A percentile compares a stretch with the other conserved stretches of the same genome.
Evolutionary conservation across 1,140 invertebrate genomes (phyloP).

Genomic region (Neelides sp.): DNA sequence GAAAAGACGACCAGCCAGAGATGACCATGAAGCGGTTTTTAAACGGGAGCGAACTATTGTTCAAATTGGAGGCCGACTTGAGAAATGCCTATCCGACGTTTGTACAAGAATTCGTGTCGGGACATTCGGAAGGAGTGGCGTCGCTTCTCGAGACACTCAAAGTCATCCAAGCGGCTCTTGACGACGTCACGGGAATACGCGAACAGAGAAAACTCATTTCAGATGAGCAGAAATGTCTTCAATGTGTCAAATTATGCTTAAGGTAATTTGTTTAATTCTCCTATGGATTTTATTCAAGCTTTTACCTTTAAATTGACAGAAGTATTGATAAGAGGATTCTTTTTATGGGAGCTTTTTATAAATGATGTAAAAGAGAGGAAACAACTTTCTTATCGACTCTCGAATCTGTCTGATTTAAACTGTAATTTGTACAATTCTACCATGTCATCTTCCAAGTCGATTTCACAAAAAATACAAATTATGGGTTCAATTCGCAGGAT

Average conservation of each 20-base stretch:
- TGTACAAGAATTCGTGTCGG: constrained; percentile 73
- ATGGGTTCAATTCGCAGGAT: too few relatives aligned
- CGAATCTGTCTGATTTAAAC: too few relatives aligned
- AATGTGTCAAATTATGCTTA: constrained; percentile 60
- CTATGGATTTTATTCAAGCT: too few relatives aligned
- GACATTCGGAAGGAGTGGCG: constrained; percentile 67
- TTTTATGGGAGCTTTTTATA: too few relatives aligned
- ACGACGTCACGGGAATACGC: constrained; percentile 27
- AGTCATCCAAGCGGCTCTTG: constrained; percentile 52
- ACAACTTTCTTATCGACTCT: too few relatives aligned
- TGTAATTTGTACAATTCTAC: too few relatives aligned
- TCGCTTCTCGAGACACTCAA: constrained; percentile 66
- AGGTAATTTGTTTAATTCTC: too few relatives aligned
- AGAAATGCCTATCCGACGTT: constrained; percentile 49
- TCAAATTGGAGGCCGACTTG: constrained; percentile 70
- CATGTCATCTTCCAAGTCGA: too few relatives aligned
- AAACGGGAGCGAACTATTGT: constrained; percentile 71
- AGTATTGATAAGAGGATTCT: too few relatives aligned
- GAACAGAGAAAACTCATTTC: constrained; percentile 51
- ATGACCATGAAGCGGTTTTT: constrained; percentile 76
- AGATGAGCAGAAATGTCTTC: constrained; percentile 76
- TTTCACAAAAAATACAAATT: too few relatives aligned
- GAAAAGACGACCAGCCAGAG: constrained; percentile 46
- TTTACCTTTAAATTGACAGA: too few relatives aligned
- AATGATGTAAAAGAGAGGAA: too few relatives aligned